Base-by-base conservation (phyloP, 1,140 invertebrate species). In the Meloidogyne floridensis region DNA sequence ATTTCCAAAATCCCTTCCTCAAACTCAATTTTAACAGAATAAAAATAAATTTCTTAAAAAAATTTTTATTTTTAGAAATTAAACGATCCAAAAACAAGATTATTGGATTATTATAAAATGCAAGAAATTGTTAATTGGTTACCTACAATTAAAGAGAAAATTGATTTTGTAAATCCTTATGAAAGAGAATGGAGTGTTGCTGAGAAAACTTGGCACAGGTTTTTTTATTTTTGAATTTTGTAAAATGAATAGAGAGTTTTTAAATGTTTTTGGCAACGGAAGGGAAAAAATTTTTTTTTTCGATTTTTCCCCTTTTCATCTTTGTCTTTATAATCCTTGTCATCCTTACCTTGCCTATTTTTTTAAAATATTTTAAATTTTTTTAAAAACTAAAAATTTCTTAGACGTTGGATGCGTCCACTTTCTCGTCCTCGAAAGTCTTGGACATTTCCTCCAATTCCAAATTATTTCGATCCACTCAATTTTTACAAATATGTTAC, bases 401-500 rank as follows among this genome's bases (percentile, higher is more conserved):
- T 80, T 72, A 89, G 87, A 65, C 74, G 74, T 20, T 90, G 83
- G 82, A 84, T 89, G 81, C 84, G 82, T 10, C 53, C 80, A 18
- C 79, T 89, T 11, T 59, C 72, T 72, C 73, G 77, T 3, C 82
- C 89, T 15, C 77, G 88, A 4, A 86, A 84, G 54, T 89, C 88
- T 9, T 90, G 87, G 86, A 73, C 59, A 20, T 18, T 89, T 8
- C 81, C 84, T 8, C 73, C 82, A 10, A 81, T 83, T 54, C 89
- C 88, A 0, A 77, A 71, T n/a, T 86, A 87, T 72, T 89, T 85
- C 77, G 88, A 90, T 75, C 73, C 76, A 15, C 83, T 88, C 8
- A 75, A 89, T 75, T 89, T 89, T 42, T 89, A 90, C 80, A 84
- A 90, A 78, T 89, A 88, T 78, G 84, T 90, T 18, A 90, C 88